These are phyloP conservation scores for Perca schrenkii DNA, from an alignment of 2,113 vertebrate genomes.

Conservation along the genomic window DNA sequence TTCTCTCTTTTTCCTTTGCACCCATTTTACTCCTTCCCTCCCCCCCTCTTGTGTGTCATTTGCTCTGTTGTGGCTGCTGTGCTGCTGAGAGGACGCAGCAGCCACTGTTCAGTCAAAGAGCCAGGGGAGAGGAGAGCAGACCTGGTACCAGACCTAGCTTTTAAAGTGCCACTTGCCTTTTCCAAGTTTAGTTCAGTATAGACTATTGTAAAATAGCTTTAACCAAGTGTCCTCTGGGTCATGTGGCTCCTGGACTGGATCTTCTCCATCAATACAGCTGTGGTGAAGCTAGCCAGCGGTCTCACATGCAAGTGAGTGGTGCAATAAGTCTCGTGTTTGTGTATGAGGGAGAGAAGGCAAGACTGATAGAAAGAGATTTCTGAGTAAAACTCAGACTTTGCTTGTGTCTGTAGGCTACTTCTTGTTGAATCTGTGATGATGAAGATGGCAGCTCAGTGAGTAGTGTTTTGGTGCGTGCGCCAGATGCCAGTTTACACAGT, in stretches of 20 bases:
- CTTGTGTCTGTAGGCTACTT: neutral
- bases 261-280: constrained; percentile 82
- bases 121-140: constrained; percentile 36
- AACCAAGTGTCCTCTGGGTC: constrained; percentile 42
- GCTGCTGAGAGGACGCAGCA: constrained; percentile 58
- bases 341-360: neutral
- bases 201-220: constrained; percentile 10
- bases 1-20: constrained; percentile 18
- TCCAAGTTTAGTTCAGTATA: neutral
- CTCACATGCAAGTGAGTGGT: constrained; percentile 83
- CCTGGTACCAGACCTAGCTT: neutral
- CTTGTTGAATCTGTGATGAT: constrained; percentile 20
- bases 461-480: neutral
- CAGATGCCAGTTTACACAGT: constrained; percentile 21
- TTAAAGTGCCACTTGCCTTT: neutral
- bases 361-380: neutral
- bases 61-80: constrained; percentile 51
- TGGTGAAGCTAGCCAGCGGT: constrained; percentile 84
- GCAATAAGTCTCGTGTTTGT: constrained; percentile 1
- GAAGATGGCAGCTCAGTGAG: neutral
- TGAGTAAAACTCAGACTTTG: neutral
- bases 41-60: constrained; percentile 53
- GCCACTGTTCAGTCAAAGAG: constrained; percentile 27
- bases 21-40: constrained; percentile 50
- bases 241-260: constrained; percentile 88